Conservation (phyloP, 1,140 invertebrate genomes). For the Oryctes rhinoceros region DNA sequence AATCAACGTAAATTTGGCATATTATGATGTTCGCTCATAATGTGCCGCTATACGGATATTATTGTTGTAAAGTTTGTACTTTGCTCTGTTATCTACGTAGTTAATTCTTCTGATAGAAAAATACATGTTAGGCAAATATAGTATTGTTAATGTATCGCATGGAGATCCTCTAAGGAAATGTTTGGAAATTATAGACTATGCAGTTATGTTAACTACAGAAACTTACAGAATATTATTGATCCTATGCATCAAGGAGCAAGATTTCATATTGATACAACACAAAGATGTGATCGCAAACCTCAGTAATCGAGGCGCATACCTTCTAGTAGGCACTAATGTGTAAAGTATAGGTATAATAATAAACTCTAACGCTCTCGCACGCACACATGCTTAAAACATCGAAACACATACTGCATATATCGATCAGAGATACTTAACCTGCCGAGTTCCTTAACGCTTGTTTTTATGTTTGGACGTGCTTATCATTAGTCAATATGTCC, state of each 20-base stretch:
- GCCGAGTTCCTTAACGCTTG: conserved; percentile 45
- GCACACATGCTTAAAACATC: conserved; percentile 4
- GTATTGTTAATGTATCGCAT: too few species aligned
- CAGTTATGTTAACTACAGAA: too few species aligned
- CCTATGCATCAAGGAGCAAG: background rate
- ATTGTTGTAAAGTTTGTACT: too few species aligned
- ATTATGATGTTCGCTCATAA: too few species aligned
- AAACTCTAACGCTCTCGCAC: conserved; percentile 7
- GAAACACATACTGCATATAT: conserved; percentile 32
- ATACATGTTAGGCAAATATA: too few species aligned
- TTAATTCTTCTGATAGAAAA: too few species aligned
- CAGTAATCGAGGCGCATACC: background rate
- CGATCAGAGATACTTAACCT: conserved; percentile 39
- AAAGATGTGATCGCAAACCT: background rate
- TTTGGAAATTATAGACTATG: too few species aligned
- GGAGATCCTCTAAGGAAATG: too few species aligned
- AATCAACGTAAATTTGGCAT: too few species aligned
- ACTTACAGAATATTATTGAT: background rate
- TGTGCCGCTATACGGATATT: too few species aligned
- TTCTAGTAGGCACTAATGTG: background rate
- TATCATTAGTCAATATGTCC: conserved; percentile 60
- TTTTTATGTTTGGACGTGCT: conserved; percentile 49
- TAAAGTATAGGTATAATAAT: conserved; percentile 19
- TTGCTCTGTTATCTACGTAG: too few species aligned
- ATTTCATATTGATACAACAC: background rate